Conservation (phyloP, 2,113 vertebrate species). For the Pteruthius melanotis region DNA sequence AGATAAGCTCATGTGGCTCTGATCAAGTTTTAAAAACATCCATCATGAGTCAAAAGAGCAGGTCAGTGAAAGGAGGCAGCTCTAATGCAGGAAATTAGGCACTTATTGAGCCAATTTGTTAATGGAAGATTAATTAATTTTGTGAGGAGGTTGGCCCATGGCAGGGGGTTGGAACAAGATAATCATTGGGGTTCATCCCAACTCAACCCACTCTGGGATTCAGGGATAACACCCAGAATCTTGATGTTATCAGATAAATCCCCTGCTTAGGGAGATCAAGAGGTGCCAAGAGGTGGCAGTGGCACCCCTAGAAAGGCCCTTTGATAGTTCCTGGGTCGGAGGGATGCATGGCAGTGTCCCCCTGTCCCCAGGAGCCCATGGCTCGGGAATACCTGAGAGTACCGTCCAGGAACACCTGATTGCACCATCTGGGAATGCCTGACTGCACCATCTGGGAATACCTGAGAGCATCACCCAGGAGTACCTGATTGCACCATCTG, state of each 20-base stretch:
- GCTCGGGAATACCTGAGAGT: background rate
- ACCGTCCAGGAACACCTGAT: too few relatives aligned
- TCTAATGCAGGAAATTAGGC: background rate
- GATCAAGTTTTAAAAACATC: background rate
- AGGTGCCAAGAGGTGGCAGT: background rate
- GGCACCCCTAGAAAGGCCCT: background rate
- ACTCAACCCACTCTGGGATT: background rate
- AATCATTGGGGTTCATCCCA: background rate
- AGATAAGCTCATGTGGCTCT: background rate
- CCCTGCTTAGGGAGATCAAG: background rate
- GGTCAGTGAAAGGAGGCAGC: background rate
- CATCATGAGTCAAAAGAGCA: background rate
- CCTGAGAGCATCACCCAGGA: too few relatives aligned
- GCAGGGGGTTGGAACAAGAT: accelerated
- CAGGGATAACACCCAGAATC: accelerated
- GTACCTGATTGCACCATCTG: too few relatives aligned
- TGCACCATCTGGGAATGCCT: too few relatives aligned
- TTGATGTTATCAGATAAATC: background rate
- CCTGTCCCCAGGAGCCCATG: constrained; percentile 38
- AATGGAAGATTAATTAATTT: background rate
- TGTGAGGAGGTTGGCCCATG: background rate
- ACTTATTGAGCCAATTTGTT: background rate
- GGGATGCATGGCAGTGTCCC: background rate
- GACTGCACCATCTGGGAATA: too few relatives aligned
- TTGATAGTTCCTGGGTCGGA: background rate